Conservation (phyloP, 1,140 invertebrate species). For the Trissolcus basalis region DNA sequence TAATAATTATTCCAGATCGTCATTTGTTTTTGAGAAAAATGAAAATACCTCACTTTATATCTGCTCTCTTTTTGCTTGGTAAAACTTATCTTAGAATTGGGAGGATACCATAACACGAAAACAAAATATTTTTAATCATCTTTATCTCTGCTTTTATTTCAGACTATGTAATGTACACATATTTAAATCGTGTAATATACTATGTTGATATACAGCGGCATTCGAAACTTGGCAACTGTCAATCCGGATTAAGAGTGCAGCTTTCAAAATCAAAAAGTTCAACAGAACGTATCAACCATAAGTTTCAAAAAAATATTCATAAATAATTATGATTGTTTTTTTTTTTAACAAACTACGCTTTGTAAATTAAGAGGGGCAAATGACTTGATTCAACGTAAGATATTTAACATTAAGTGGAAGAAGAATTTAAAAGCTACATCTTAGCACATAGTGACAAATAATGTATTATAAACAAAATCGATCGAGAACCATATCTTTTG, state of each 20-base stretch:
- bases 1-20: conserved; percentile 5
- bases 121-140: conserved; percentile 46
- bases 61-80: neutral
- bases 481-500: conserved; percentile 50
- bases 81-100: conserved; percentile 10
- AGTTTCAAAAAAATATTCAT: neutral
- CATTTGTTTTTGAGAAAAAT: conserved; percentile 31
- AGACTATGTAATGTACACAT: conserved; percentile 56
- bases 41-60: neutral
- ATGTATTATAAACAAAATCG: conserved; percentile 47
- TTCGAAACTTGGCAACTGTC: conserved; percentile 60
- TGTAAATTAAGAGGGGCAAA: neutral
- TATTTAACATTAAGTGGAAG: conserved; percentile 21
- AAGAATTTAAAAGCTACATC: conserved; percentile 55
- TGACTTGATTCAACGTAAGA: neutral
- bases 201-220: conserved; percentile 56
- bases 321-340: neutral
- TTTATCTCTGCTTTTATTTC: conserved; percentile 60
- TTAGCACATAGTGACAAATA: conserved; percentile 44
- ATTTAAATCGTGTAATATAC: conserved; percentile 52
- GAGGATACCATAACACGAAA: conserved; percentile 28
- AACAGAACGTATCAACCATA: neutral
- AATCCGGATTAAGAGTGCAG: conserved; percentile 52
- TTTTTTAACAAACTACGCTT: neutral
- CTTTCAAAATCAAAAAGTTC: conserved; percentile 44